Evolutionary conservation across 2,797 vertebrate genomes (phyloP), one percentile per base, ranked within the genome.

Genomic region (Tinamus major): DNA sequence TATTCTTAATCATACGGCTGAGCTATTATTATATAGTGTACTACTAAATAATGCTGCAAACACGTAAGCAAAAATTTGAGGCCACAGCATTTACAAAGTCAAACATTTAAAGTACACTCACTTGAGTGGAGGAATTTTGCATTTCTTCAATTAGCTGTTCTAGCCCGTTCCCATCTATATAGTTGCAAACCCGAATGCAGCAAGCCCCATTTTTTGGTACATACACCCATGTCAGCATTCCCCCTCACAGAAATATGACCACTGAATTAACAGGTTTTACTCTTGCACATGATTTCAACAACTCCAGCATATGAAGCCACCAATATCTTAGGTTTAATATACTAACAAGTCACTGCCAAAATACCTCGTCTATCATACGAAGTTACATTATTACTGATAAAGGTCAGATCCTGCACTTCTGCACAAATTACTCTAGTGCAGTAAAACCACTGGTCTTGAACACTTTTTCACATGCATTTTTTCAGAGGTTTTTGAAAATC

Each of bases 181-280:
- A 33, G 21, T 61, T 62, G 7, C 23, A 55, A 41, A 81, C 76
- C 15, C 31, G 9, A 82, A 41, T 10, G 39, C 11, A 33, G 41
- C 33, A 46, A 33, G 78, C 56, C 63, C 26, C 27, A 37, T 1
- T 20, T 55, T n/a, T 8, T 41, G 0, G 2, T 48, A 24, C 35
- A 26, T 69, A 26, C 14, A 82, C 31, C 58, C 62, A 10, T 26
- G 14, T 29, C 53, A 88, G 41, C 16, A 67, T 42, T 48, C 39
- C 39, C 78, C 68, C 84, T 64, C 23, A 42, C 67, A 29, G 67
- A n/a, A 71, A 48, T 77, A 89, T 10, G 87, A 75, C 77, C 70
- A 70, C 33, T 39, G n/a, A 76, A 79, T 41, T 53, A 82, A 51
- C 11, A 46, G 1, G 6, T 41, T 83, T 75, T 48, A 75, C 44